Conservation (phyloP, 2,797 vertebrate species). For the Anguilla anguilla region DNA sequence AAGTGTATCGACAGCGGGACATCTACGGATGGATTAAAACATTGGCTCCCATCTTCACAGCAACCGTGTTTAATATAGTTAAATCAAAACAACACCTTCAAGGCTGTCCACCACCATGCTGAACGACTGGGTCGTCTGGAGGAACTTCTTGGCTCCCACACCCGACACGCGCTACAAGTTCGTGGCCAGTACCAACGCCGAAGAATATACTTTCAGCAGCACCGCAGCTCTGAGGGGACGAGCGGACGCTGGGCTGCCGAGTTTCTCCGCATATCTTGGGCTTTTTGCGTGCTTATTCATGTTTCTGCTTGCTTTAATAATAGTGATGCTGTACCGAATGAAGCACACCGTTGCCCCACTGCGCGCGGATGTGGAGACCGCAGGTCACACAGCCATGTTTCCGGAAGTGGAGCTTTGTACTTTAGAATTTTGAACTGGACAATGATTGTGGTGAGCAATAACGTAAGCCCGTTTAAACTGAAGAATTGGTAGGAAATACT, state of each 20-base stretch:
- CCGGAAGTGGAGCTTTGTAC: constrained; percentile 49
- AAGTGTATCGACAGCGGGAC: not conserved
- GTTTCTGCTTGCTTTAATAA: constrained; percentile 54
- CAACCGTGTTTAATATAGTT: constrained; percentile 6
- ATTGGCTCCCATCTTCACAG: not conserved
- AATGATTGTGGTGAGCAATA: not conserved
- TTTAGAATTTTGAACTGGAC: not conserved
- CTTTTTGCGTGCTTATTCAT: constrained; percentile 56
- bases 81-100: constrained; percentile 19
- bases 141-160: constrained; percentile 48
- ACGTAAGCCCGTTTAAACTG: not conserved
- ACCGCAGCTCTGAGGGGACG: constrained; percentile 39
- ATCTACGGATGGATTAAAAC: not conserved
- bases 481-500: not conserved
- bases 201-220: constrained; percentile 42
- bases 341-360: constrained; percentile 57
- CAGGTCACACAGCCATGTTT: constrained; percentile 46
- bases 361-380: constrained; percentile 49
- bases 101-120: constrained; percentile 39
- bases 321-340: constrained; percentile 58
- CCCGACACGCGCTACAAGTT: constrained; percentile 35
- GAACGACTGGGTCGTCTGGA: constrained; percentile 53
- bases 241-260: constrained; percentile 46
- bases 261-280: constrained; percentile 52
- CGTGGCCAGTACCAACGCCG: constrained; percentile 32